A percentile compares a stretch with the other conserved stretches of the same genome.
phyloP scores from a whole-genome alignment of 1,140 invertebrate species.

The Drosophila obscura region DNA sequence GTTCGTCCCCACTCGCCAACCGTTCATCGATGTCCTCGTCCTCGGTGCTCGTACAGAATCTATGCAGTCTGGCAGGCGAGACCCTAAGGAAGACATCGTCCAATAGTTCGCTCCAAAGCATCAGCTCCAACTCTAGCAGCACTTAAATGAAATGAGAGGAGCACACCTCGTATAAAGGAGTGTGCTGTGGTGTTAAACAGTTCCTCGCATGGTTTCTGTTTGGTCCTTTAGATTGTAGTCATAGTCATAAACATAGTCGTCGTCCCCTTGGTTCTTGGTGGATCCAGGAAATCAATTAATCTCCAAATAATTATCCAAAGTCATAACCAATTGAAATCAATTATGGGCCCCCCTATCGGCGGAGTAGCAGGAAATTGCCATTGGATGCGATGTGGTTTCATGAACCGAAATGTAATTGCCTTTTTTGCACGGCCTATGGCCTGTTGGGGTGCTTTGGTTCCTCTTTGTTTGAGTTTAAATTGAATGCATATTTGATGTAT shows the following conservation, averaged over 20 bases:
- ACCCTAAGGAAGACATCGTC: conserved; percentile 64
- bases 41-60: conserved; percentile 57
- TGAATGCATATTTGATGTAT: conserved; percentile 30
- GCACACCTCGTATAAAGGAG: not conserved
- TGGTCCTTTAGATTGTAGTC: conserved; percentile 44
- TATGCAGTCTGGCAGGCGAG: conserved; percentile 62
- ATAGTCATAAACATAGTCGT: conserved; percentile 35
- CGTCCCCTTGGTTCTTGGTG: conserved; percentile 1
- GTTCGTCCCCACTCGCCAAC: conserved; percentile 45
- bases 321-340: conserved; percentile 54
- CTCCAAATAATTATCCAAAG: conserved; percentile 29
- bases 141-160: conserved; percentile 32
- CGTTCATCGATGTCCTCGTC: conserved; percentile 40
- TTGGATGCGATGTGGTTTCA: conserved; percentile 47
- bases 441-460: not conserved
- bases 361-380: conserved; percentile 24
- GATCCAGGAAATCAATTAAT: conserved; percentile 40
- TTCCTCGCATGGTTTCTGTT: conserved; percentile 58
- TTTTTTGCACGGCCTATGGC: not conserved
- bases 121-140: conserved; percentile 77
- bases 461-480: conserved; percentile 17
- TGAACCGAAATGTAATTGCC: conserved; percentile 38
- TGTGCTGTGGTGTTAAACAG: conserved; percentile 22
- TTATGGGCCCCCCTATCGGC: not conserved
- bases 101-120: conserved; percentile 73